Evolutionary conservation across 2,797 vertebrate genomes (phyloP).

Genomic region (Erpetoichthys calabaricus): DNA sequence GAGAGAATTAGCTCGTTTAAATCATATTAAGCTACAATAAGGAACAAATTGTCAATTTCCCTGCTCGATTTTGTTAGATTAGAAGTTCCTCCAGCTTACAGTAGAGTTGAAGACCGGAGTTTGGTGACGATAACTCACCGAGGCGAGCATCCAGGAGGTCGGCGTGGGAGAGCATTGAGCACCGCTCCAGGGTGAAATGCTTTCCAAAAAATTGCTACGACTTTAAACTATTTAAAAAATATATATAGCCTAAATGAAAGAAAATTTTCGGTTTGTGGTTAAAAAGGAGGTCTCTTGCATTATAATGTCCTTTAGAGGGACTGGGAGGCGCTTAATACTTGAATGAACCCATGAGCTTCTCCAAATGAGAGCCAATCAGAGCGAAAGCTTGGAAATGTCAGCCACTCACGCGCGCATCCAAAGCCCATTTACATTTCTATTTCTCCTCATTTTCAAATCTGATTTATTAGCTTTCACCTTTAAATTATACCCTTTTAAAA

Average conservation of each 20-base stretch:
- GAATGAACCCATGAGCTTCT: slow-evolving; percentile 85
- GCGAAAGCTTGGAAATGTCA: slow-evolving; percentile 76
- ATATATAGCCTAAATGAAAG: slow-evolving; percentile 93
- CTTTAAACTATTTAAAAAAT: slow-evolving; percentile 84
- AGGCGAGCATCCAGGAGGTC: slow-evolving; percentile 98
- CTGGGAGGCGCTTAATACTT: slow-evolving; percentile 97
- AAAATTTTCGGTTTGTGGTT: slow-evolving; percentile 92
- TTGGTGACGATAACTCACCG: slow-evolving; percentile 78
- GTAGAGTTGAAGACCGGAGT: slow-evolving; percentile 61
- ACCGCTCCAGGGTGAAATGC: slow-evolving; percentile 88
- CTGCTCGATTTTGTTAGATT: slow-evolving; percentile 50
- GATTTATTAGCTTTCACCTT: slow-evolving; percentile 56
- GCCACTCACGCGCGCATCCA: slow-evolving; percentile 25
- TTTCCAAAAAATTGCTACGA: slow-evolving; percentile 79
- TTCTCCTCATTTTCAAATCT: slow-evolving; percentile 52
- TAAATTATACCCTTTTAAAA: slow-evolving; percentile 55
- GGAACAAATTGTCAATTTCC: slow-evolving; percentile 85
- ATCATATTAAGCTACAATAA: slow-evolving; percentile 75
- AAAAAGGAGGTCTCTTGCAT: slow-evolving; percentile 94
- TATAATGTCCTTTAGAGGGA: slow-evolving; percentile 97
- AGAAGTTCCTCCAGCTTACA: slow-evolving; percentile 56
- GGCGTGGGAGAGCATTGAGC: slow-evolving; percentile 96
- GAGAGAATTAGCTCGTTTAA: slow-evolving; percentile 84
- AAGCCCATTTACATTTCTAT: slow-evolving; percentile 49
- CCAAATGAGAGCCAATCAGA: slow-evolving; percentile 90